Evolutionary conservation across 1,140 invertebrate species (phyloP).

Genomic region (Anastrepha obliqua): DNA sequence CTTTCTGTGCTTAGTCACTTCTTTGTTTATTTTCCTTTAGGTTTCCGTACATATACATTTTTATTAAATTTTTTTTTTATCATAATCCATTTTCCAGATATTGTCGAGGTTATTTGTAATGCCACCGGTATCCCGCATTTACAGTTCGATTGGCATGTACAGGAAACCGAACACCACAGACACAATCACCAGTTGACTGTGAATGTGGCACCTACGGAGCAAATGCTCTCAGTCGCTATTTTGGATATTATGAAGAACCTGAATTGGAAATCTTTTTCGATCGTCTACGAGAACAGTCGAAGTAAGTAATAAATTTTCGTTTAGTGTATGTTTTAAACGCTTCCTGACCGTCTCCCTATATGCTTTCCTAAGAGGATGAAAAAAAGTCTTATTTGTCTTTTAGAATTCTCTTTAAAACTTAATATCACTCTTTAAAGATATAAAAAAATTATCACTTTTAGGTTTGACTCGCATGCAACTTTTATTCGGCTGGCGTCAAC

Average conservation of each 20-base stretch:
- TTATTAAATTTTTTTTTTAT: slow-evolving; percentile 14
- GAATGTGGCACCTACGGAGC: slow-evolving; percentile 85
- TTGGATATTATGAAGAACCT: slow-evolving; percentile 79
- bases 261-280: slow-evolving; percentile 87
- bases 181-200: slow-evolving; percentile 75
- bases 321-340: neutral
- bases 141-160: slow-evolving; percentile 81
- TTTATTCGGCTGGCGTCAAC: slow-evolving; percentile 64
- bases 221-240: slow-evolving; percentile 81
- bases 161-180: slow-evolving; percentile 73
- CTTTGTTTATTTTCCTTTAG: neutral
- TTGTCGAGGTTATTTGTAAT: slow-evolving; percentile 82
- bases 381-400: no score
- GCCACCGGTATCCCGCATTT: slow-evolving; percentile 81
- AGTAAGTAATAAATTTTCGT: slow-evolving; percentile 69
- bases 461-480: slow-evolving; percentile 67
- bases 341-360: no score
- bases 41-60: neutral
- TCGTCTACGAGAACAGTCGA: slow-evolving; percentile 87
- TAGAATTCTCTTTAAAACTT: no score
- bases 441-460: slow-evolving; percentile 48
- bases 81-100: slow-evolving; percentile 60
- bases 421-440: no score
- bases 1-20: neutral
- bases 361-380: no score